Evolutionary conservation across 2,888 invertebrate genomes (phyloP), one percentile per base, ranked within the genome.

Genomic region (Caenorhabditis sp.): DNA sequence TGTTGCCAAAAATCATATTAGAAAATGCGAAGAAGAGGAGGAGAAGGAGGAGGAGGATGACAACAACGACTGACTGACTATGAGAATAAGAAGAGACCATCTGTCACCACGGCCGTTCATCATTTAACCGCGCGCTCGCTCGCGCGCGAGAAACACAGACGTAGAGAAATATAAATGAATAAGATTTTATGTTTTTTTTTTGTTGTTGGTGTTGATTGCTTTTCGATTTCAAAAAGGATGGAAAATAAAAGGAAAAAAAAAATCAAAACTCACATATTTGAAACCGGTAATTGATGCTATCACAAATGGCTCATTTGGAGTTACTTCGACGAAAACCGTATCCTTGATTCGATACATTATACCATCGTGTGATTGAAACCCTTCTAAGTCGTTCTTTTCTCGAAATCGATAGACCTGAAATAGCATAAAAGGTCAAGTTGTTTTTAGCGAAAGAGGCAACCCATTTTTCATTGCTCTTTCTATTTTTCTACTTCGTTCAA

Each of bases 361-460:
- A 50, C 83, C 84, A 57, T 84, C 81, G 56, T 84, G 80, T 17
- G 80, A 76, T 73, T 84, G 79, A 59, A 84, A 84, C 57, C 83
- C 81, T 66, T 81, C 77, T 57, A 82, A 77, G 67, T 84, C 84
- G 59, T 72, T 63, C 65, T 79, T 77, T 49, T 74, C 66, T 67
- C 81, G 73, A 64, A 60, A 72, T 59, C 83, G 83, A 70, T 79
- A 84, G 25, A 80, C 83, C 78, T 82, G 70, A 8, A 80, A 76
- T 43, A 27, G 10, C 31, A 31, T 10, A 31, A 31, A 31, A 31
- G 31, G 31, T 31, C 31, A 31, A 31, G 31, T 31, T 31, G 31
- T 31, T 31, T 31, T 31, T 31, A 7, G n/a, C n/a, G n/a, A n/a
- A n/a, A n/a, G 31, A 31, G 10, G 31, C 31, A 4, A 31, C 10